phyloP scores from a whole-genome alignment of 2,888 invertebrate species.

The Maniola hyperantus region DNA sequence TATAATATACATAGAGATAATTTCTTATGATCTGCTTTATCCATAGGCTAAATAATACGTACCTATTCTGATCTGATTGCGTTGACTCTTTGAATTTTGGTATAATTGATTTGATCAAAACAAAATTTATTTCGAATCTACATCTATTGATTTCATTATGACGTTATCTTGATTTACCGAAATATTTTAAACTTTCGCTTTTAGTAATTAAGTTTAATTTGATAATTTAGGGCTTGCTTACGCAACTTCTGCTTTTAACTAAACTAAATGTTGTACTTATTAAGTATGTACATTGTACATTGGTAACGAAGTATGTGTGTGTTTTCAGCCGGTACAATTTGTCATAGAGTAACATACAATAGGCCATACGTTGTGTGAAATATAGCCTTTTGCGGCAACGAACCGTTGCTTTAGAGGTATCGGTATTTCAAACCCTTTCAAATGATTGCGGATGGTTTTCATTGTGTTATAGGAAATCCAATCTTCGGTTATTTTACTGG shows the following conservation, averaged over 20 bases:
- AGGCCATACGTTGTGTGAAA: constrained; percentile 59
- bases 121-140: no score
- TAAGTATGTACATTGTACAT: constrained; percentile 21
- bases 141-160: not conserved
- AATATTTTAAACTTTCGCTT: not conserved
- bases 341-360: constrained; percentile 65
- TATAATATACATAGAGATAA: not conserved
- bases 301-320: constrained; percentile 36
- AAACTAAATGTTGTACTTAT: not conserved
- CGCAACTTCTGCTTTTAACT: not conserved
- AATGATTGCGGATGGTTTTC: constrained; percentile 32
- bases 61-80: not conserved
- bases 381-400: constrained; percentile 56
- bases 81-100: not conserved
- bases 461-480: constrained; percentile 34
- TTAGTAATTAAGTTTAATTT: not conserved
- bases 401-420: constrained; percentile 45
- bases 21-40: not conserved
- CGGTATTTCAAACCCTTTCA: constrained; percentile 29
- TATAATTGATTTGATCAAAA: not conserved
- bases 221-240: not conserved
- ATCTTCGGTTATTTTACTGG: constrained; percentile 21
- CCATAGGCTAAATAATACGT: not conserved
- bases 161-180: not conserved
- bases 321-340: constrained; percentile 55